Base-by-base conservation (phyloP, 2,797 vertebrate species). In the Percopsis omiscomaycus region DNA sequence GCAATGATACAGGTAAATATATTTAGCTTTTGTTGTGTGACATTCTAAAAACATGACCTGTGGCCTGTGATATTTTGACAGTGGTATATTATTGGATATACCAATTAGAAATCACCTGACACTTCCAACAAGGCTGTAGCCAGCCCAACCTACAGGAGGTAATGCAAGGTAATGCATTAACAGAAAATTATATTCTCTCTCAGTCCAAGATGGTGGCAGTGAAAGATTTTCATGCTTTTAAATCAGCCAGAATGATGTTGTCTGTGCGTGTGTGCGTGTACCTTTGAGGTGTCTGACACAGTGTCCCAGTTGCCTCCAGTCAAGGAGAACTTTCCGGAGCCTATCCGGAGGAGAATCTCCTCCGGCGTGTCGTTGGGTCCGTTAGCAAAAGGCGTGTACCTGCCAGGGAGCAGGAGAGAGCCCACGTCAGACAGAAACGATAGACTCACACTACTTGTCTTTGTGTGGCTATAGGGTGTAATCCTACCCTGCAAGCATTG, bases 251-350 rank as follows among this genome's bases (percentile, higher is more conserved):
- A 42, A 42, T 42, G 6, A 42, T 22, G 42, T 27, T 5, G 47
- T 54, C 51, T 47, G 12, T 2, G 45, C 15, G 13, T n/a, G 15
- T 59, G 30, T 14, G 61, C 69, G 37, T 9, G 3, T 85, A 98
- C 97, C 96, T 99, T 99, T 76, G 96, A 98, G 86, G 92, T 94
- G 84, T 98, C 96, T 66, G 97, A 99, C 82, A 99, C 95, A 14
- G 92, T 95, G 77, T 99, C 96, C 97, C 97, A 98, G 91, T 98
- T 98, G 69, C 97, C 96, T 77, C 96, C 97, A 15, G 91, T 97
- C 78, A 98, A 86, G 42, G 95, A 96, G 86, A 98, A 98, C 71
- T 97, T 98, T 58, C 97, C 97, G 68, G 96, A 98, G 73, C 97
- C 96, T 88, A 98, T 98, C 71, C 93, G 93, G 50, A 96, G 90